These are phyloP conservation scores for Anorthoa munda DNA, from an alignment of 2,888 invertebrate species.

Conservation along the genomic window DNA sequence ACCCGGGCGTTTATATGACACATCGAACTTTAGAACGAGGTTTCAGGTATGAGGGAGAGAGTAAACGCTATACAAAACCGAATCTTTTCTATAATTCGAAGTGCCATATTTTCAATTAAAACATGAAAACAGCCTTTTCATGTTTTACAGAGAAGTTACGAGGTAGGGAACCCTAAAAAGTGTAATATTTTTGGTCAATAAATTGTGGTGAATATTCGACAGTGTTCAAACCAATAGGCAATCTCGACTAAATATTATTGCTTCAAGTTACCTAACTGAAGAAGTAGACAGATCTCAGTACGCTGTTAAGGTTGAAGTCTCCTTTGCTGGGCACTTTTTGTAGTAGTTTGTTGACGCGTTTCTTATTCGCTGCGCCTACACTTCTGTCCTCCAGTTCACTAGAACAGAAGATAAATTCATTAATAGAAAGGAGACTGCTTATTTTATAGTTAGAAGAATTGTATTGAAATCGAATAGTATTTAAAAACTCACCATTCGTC, in stretches of 20 bases:
- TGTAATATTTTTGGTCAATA: conserved; percentile 18
- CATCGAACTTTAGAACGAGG: background rate
- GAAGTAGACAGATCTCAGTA: conserved; percentile 95
- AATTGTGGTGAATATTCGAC: background rate
- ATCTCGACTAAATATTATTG: background rate
- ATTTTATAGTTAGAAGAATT: background rate
- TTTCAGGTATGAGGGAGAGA: background rate
- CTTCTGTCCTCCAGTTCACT: conserved; percentile 88
- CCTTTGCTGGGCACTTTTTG: conserved; percentile 94
- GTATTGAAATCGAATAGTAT: background rate
- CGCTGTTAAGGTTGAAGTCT: conserved; percentile 94
- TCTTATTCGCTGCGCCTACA: conserved; percentile 90
- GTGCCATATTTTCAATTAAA: background rate
- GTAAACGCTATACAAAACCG: background rate
- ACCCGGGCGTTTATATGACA: background rate
- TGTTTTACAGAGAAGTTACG: conserved; percentile 11
- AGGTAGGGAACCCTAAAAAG: conserved; percentile 34
- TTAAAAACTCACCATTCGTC: conserved; percentile 81
- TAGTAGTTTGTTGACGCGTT: conserved; percentile 92
- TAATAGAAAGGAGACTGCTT: too few species aligned
- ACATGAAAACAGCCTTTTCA: background rate
- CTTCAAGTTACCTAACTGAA: conserved; percentile 92
- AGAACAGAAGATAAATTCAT: conserved; percentile 56
- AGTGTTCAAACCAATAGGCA: background rate
- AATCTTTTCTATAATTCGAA: background rate